These are phyloP conservation scores for Smittia sp. DNA, from an alignment of 2,888 invertebrate species.

Conservation along the genomic window DNA sequence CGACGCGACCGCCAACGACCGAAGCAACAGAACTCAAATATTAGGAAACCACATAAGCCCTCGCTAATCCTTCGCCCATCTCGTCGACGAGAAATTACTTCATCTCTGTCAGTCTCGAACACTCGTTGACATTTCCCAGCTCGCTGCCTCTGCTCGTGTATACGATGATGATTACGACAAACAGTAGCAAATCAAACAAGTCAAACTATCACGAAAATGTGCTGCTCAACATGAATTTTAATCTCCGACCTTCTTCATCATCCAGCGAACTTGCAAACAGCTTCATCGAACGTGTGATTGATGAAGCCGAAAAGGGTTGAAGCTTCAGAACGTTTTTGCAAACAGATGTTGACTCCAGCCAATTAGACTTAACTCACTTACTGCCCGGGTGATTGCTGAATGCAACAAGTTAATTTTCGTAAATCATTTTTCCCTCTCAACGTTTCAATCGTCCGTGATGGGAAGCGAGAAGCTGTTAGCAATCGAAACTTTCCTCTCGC, in stretches of 20 bases:
- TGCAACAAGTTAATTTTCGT: conserved; percentile 3
- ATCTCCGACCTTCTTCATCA: conserved; percentile 8
- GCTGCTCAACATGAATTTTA: conserved; percentile 3
- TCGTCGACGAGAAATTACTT: too few species aligned
- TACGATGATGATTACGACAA: not conserved
- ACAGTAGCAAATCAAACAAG: conserved; percentile 6
- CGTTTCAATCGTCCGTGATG: too few species aligned
- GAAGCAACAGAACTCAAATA: not conserved
- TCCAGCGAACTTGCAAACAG: not conserved
- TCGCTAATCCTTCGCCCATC: not conserved
- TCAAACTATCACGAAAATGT: conserved; percentile 18
- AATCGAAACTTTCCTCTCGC: too few species aligned
- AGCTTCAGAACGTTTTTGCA: not conserved
- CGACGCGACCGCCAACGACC: too few species aligned
- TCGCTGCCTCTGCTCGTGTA: not conserved
- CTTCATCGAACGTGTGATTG: not conserved
- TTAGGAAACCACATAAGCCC: not conserved
- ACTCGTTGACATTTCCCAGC: conserved; percentile 2
- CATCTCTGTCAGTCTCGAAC: too few species aligned
- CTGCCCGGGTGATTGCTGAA: not conserved
- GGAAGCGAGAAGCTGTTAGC: too few species aligned
- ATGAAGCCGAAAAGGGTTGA: not conserved
- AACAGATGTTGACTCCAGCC: not conserved
- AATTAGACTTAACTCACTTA: conserved; percentile 8
- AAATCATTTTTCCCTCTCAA: not conserved